Base-by-base conservation (phyloP, 2,113 vertebrate genomes). In the Myotis yumanensis region DNA sequence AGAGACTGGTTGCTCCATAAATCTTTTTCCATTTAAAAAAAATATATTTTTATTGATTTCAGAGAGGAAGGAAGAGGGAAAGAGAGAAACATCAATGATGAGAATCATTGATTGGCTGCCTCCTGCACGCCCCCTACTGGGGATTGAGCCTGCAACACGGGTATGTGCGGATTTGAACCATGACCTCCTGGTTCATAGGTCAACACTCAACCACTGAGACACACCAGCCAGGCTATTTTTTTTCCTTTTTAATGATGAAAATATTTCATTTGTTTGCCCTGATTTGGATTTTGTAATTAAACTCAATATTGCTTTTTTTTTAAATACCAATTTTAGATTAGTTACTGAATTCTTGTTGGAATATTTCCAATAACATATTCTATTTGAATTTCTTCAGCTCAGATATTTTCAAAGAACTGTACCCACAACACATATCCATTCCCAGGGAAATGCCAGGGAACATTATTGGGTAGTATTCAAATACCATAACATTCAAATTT, bases 261-360 rank as follows among this genome's bases (percentile, higher is more conserved):
- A 23, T 64, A 79, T 57, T 93, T 88, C 81, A 20, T 54, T 77
- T 94, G 32, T 35, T 89, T 80, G 23, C 12, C 11, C 69, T 94
- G 7, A 68, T 71, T 75, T 94, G 25, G 43, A 28, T 76, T 86
- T 94, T 81, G 16, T 91, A 40, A 92, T 22, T 92, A 35, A 73
- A 84, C 80, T 62, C 22, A 48, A 79, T 71, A 69, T n/a, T 86
- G 20, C 12, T 72, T 77, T 87, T 77, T 87, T 69, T 73, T 28
- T 54, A 62, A 62, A 69, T 54, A 83, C 0, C 57, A 5, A 84
- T 85, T 94, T 92, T 87, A 80, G 17, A 71, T 84, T 25, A 51
- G 40, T 48, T 84, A 90, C 30, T 59, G 30, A 93, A 25, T 88
- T 62, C 4, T 32, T 94, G 3, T 66, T 79, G 30, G 37, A 94